These are phyloP conservation scores for Ptychobarbus kaznakovi DNA, from an alignment of 2,797 vertebrate species.

Conservation along the genomic window DNA sequence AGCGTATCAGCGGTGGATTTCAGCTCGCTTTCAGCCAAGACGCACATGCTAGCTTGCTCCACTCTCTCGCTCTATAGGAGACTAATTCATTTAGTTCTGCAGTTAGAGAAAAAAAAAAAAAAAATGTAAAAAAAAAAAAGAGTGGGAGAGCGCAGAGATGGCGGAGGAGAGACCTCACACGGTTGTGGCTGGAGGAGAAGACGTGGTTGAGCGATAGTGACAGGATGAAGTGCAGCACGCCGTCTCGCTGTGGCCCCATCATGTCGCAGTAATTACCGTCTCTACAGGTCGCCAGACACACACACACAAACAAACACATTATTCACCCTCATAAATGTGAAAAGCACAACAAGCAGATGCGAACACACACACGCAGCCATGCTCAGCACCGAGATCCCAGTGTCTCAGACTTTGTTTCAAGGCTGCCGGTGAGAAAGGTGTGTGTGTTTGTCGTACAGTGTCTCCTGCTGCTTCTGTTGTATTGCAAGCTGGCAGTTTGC, in stretches of 20 bases:
- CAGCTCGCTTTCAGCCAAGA: constrained; percentile 22
- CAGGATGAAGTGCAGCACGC: constrained; percentile 59
- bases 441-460: constrained; percentile 10
- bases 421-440: constrained; percentile 4
- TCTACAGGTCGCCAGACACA: constrained; percentile 55
- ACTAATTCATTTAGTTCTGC: constrained; percentile 49
- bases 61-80: constrained; percentile 43
- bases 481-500: constrained; percentile 11
- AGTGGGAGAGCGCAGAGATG: neutral
- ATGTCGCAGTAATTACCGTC: constrained; percentile 70
- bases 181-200: constrained; percentile 6
- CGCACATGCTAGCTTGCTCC: constrained; percentile 31
- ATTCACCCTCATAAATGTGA: constrained; percentile 37
- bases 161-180: constrained; percentile 14
- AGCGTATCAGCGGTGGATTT: constrained; percentile 27
- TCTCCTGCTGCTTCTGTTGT: neutral
- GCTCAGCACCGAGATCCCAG: neutral
- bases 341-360: constrained; percentile 14
- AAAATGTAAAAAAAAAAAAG: neutral
- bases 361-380: constrained; percentile 31
- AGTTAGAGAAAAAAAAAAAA: constrained; percentile 45
- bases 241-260: constrained; percentile 60
- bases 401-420: neutral
- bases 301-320: constrained; percentile 40
- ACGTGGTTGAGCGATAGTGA: constrained; percentile 63